A percentile compares a stretch with the other conserved stretches of the same genome.
Conservation (phyloP, 2,113 vertebrate species). For the Mionectes macconnelli region DNA sequence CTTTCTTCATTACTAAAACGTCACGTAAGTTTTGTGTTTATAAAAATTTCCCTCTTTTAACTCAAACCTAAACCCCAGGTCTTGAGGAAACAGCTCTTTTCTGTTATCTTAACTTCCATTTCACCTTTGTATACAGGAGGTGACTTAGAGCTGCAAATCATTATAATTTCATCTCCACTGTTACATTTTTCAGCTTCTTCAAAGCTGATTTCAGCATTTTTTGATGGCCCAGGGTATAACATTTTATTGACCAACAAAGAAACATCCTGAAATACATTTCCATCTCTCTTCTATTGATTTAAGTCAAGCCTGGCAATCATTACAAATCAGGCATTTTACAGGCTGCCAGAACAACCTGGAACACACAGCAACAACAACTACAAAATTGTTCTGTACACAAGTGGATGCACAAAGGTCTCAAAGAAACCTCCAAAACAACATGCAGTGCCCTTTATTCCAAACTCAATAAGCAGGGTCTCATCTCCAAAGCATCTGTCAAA, state of each 20-base stretch:
- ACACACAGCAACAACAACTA: neutral
- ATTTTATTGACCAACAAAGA: constrained; percentile 62
- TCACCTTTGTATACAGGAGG: neutral
- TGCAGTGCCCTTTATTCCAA: neutral
- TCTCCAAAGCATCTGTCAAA: neutral
- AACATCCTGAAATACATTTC: constrained; percentile 54
- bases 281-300: constrained; percentile 51
- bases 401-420: neutral
- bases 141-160: constrained; percentile 22
- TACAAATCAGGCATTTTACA: constrained; percentile 41
- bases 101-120: neutral
- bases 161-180: constrained; percentile 8
- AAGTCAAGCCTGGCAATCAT: constrained; percentile 34
- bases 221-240: neutral
- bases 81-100: neutral
- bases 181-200: constrained; percentile 4
- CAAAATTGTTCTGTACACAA: neutral
- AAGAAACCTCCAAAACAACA: neutral
- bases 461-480: neutral
- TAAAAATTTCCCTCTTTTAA: neutral
- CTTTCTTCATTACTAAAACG: neutral
- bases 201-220: constrained; percentile 53
- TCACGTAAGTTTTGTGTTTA: neutral
- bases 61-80: neutral
- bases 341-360: neutral